phyloP scores from a whole-genome alignment of 2,797 vertebrate species.

The Caiman crocodilus region DNA sequence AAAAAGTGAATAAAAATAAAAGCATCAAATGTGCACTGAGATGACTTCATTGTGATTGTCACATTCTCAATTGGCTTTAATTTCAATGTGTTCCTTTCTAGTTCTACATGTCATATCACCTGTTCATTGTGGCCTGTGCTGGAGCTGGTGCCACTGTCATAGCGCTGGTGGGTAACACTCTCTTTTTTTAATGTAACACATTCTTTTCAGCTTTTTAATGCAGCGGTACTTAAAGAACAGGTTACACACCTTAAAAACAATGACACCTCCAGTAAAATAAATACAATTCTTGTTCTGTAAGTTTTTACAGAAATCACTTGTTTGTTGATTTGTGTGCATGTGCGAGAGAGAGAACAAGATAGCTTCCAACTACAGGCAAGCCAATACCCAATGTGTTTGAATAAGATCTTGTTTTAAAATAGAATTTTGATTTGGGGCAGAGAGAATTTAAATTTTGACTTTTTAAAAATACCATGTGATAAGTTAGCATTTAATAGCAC shows the following conservation, averaged over 20 bases:
- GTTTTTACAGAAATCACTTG: not conserved
- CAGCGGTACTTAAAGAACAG: constrained; percentile 32
- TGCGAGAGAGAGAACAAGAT: too few species aligned
- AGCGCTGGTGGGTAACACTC: constrained; percentile 91
- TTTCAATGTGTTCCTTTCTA: constrained; percentile 74
- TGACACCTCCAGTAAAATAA: not conserved
- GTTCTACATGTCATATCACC: constrained; percentile 99
- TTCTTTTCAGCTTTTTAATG: constrained; percentile 23
- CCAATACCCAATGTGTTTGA: not conserved
- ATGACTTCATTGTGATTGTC: too few species aligned
- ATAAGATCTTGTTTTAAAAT: not conserved
- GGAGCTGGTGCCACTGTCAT: constrained; percentile 98
- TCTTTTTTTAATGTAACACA: not conserved
- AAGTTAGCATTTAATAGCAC: not conserved
- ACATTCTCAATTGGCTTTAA: not conserved
- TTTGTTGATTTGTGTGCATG: too few species aligned
- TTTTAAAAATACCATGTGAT: not conserved
- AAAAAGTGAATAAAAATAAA: not conserved
- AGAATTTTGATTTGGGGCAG: too few species aligned
- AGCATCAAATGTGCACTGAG: too few species aligned
- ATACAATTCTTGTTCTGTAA: not conserved
- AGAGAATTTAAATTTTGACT: not conserved
- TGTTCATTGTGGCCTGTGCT: constrained; percentile 98
- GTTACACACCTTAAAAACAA: not conserved
- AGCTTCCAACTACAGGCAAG: too few species aligned